Conservation (phyloP, 2,888 invertebrate species). For the Tetramorium bicarinatum region DNA sequence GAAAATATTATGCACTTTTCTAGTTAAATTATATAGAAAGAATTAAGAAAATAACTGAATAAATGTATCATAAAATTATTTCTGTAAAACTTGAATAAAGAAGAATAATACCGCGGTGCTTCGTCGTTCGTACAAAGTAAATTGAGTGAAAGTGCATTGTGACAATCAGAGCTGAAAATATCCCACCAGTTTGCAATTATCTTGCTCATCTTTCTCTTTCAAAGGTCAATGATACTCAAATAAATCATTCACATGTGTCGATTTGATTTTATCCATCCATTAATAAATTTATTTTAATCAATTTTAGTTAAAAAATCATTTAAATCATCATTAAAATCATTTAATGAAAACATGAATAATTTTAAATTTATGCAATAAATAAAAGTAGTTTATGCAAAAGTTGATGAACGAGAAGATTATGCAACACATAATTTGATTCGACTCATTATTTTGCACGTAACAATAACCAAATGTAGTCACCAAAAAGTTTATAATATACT, state of each 20-base stretch:
- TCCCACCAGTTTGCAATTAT: neutral
- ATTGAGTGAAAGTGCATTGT: neutral
- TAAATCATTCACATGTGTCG: neutral
- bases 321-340: too few species aligned
- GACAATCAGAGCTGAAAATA: neutral
- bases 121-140: neutral
- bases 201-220: neutral
- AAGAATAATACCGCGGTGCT: neutral
- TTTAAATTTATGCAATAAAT: neutral
- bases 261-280: too few species aligned
- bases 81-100: neutral
- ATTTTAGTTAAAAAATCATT: neutral
- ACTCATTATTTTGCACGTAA: neutral
- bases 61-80: neutral
- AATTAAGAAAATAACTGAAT: neutral
- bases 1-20: neutral
- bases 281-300: neutral
- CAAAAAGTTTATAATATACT: neutral
- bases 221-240: neutral
- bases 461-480: neutral
- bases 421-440: too few species aligned
- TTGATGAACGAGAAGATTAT: neutral
- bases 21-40: neutral
- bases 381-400: neutral
- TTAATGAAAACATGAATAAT: neutral